Percentiles rank a stretch among this genome's conserved stretches.
Conservation (phyloP, 2,113 vertebrate species). For the Perca schrenkii region DNA sequence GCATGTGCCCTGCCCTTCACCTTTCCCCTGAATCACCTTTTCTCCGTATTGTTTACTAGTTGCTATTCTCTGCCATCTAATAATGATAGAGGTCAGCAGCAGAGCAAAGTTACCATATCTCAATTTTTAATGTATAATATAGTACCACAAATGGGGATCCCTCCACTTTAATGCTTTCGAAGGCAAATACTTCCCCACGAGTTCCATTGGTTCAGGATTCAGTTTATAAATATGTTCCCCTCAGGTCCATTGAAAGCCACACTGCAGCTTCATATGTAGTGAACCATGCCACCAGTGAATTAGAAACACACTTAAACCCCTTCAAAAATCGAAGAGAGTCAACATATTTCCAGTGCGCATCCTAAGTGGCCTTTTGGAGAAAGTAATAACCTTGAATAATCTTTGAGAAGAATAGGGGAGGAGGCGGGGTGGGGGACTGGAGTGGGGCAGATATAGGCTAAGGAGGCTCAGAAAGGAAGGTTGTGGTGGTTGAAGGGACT, state of each 20-base stretch:
- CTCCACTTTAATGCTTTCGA: slow-evolving; percentile 59
- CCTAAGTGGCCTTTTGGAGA: slow-evolving; percentile 69
- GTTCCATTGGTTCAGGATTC: slow-evolving; percentile 51
- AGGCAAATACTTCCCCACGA: slow-evolving; percentile 56
- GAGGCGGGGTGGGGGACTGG: neutral
- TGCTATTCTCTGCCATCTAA: slow-evolving; percentile 70
- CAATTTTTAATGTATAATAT: slow-evolving; percentile 83
- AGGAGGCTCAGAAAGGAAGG: slow-evolving; percentile 13
- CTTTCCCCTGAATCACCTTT: slow-evolving; percentile 42
- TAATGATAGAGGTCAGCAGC: slow-evolving; percentile 77
- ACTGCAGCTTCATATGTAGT: slow-evolving; percentile 63
- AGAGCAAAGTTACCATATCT: slow-evolving; percentile 72
- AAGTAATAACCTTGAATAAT: slow-evolving; percentile 79
- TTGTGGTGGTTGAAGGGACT: slow-evolving; percentile 36
- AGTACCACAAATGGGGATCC: slow-evolving; percentile 64
- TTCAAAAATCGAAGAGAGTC: slow-evolving; percentile 63
- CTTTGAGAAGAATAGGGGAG: slow-evolving; percentile 40
- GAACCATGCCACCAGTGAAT: slow-evolving; percentile 69
- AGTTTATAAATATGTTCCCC: slow-evolving; percentile 72
- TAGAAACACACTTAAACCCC: slow-evolving; percentile 68
- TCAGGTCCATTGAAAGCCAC: slow-evolving; percentile 71
- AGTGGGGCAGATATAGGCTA: slow-evolving; percentile 12
- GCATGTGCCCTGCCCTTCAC: slow-evolving; percentile 44
- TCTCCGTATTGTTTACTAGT: slow-evolving; percentile 74
- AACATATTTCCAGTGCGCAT: slow-evolving; percentile 67